Conservation (phyloP, 2,113 vertebrate species). For the Chaetura pelagica region DNA sequence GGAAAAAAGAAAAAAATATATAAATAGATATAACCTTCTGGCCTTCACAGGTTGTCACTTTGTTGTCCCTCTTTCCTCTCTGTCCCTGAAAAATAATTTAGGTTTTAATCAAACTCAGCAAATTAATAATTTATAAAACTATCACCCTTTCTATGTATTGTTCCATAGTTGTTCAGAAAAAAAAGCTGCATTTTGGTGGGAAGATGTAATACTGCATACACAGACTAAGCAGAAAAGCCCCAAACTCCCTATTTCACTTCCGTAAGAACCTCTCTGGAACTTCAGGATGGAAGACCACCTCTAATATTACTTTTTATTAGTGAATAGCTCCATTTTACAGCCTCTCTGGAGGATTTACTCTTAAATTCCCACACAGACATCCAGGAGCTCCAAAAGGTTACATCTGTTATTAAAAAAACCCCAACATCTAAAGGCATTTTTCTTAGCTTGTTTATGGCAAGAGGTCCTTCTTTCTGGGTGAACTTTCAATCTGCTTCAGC, state of each 20-base stretch:
- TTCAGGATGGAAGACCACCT: background rate
- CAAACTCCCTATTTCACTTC: background rate
- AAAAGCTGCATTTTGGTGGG: background rate
- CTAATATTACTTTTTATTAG: background rate
- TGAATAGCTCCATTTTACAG: background rate
- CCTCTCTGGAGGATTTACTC: background rate
- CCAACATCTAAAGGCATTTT: background rate
- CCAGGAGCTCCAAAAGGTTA: background rate
- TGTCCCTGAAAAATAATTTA: background rate
- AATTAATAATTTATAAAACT: background rate
- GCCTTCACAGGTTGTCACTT: background rate
- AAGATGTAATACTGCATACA: background rate
- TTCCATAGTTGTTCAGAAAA: background rate
- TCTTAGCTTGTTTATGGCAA: background rate
- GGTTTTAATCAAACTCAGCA: background rate
- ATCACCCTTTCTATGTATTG: fast-evolving
- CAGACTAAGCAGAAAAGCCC: background rate
- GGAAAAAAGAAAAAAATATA: fast-evolving
- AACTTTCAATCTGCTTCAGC: background rate
- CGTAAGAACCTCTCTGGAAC: background rate
- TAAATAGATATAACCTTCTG: background rate
- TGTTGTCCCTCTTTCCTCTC: background rate
- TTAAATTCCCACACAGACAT: background rate
- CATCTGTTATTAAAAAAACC: background rate
- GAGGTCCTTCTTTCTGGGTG: background rate